Conservation (phyloP, 2,113 vertebrate genomes). For the Alethe diademata region DNA sequence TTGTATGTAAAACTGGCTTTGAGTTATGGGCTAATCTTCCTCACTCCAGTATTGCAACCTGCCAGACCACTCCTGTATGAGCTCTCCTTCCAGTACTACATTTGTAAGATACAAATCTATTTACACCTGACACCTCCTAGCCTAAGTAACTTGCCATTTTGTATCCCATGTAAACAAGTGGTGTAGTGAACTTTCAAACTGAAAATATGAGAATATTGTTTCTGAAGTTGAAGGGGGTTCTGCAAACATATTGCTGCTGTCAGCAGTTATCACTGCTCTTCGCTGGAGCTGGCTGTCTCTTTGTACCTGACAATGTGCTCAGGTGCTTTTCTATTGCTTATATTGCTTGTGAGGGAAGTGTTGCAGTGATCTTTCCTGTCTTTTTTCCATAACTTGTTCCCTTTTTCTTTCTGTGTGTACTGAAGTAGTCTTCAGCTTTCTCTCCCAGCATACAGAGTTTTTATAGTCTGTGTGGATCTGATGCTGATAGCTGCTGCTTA, state of each 20-base stretch:
- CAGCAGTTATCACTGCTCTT: neutral
- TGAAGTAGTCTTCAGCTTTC: neutral
- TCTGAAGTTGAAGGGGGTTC: neutral
- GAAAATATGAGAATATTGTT: neutral
- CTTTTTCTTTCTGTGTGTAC: neutral
- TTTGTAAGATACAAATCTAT: neutral
- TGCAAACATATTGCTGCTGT: neutral
- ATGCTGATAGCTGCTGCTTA: neutral
- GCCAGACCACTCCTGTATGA: neutral
- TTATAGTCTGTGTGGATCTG: neutral
- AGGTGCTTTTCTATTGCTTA: neutral
- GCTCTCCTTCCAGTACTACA: neutral
- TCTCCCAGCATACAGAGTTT: neutral
- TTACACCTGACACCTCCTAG: neutral
- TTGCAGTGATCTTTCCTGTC: neutral
- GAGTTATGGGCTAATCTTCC: neutral
- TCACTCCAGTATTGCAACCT: neutral
- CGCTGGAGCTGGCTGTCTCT: neutral
- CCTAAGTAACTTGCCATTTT: neutral
- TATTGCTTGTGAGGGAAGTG: neutral
- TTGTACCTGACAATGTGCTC: neutral
- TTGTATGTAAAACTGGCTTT: neutral
- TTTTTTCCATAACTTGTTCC: neutral
- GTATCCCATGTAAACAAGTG: neutral
- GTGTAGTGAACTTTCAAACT: neutral